A percentile compares a stretch with the other conserved stretches of the same genome.
Evolutionary conservation across 2,888 invertebrate genomes (phyloP).

Genomic region (Phasia obesa): DNA sequence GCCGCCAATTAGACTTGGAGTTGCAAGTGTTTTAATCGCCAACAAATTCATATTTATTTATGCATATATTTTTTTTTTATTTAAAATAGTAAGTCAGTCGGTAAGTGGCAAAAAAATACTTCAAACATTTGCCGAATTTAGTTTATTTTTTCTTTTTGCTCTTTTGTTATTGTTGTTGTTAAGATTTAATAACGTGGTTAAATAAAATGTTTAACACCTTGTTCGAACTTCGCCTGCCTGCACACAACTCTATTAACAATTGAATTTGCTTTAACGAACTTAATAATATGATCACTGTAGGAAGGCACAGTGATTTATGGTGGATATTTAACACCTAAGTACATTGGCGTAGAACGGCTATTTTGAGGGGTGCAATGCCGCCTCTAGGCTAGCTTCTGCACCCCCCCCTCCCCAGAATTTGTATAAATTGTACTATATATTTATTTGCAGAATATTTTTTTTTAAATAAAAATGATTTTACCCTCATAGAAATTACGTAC

Average conservation of each 20-base stretch:
- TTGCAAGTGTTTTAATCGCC: slow-evolving; percentile 57
- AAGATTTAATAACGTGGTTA: slow-evolving; percentile 58
- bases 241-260: slow-evolving; percentile 65
- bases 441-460: no score
- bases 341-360: not conserved
- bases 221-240: slow-evolving; percentile 52
- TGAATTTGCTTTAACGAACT: slow-evolving; percentile 59
- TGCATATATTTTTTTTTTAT: slow-evolving; percentile 37
- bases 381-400: no score
- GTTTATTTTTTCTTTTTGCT: not conserved
- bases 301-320: slow-evolving; percentile 53
- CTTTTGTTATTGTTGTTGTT: slow-evolving; percentile 26
- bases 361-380: no score
- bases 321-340: slow-evolving; percentile 15
- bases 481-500: no score
- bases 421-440: no score
- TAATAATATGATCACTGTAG: slow-evolving; percentile 51
- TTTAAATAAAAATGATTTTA: no score
- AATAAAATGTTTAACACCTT: slow-evolving; percentile 69
- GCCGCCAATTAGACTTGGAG: slow-evolving; percentile 67
- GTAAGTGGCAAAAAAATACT: slow-evolving; percentile 35
- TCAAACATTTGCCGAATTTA: slow-evolving; percentile 66
- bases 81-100: slow-evolving; percentile 42
- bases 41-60: not conserved
- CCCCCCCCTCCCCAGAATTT: no score